Evolutionary conservation across 2,113 vertebrate genomes (phyloP).

Genomic region (Cololabis saira): DNA sequence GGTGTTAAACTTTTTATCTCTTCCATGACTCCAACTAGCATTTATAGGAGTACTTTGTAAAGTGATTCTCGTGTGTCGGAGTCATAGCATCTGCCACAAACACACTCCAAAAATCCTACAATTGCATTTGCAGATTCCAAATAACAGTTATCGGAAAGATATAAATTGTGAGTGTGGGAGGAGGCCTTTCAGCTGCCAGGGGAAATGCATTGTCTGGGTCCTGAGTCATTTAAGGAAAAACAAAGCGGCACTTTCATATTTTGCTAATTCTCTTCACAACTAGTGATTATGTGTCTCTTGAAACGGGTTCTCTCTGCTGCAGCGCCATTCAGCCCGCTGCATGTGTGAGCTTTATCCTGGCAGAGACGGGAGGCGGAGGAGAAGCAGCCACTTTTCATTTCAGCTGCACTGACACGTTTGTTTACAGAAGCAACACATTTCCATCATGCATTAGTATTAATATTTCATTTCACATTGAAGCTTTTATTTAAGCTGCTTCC

Average conservation of each 20-base stretch:
- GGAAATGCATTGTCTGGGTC: conserved; percentile 24
- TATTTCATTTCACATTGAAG: conserved; percentile 1
- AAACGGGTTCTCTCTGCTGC: conserved; percentile 28
- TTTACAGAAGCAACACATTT: conserved; percentile 26
- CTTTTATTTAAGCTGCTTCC: background rate
- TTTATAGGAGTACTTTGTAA: too few relatives aligned
- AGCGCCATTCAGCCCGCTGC: conserved; percentile 1
- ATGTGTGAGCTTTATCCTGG: conserved; percentile 39
- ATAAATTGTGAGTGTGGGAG: conserved; percentile 10
- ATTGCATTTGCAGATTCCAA: conserved; percentile 39
- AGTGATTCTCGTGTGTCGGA: background rate
- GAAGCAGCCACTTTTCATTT: conserved; percentile 23
- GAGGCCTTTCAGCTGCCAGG: conserved; percentile 7
- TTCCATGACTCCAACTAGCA: too few relatives aligned
- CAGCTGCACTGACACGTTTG: conserved; percentile 29
- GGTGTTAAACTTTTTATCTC: too few relatives aligned
- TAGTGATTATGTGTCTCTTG: conserved; percentile 40
- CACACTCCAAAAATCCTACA: conserved; percentile 5
- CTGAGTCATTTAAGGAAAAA: conserved; percentile 44
- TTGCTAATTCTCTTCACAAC: conserved; percentile 32
- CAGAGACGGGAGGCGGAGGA: conserved; percentile 29
- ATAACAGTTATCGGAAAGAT: conserved; percentile 25
- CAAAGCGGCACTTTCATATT: conserved; percentile 46
- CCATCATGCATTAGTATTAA: conserved; percentile 2
- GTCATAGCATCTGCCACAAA: background rate